Base-by-base conservation (phyloP, 2,797 vertebrate genomes). In the Intellagama lesueurii region DNA sequence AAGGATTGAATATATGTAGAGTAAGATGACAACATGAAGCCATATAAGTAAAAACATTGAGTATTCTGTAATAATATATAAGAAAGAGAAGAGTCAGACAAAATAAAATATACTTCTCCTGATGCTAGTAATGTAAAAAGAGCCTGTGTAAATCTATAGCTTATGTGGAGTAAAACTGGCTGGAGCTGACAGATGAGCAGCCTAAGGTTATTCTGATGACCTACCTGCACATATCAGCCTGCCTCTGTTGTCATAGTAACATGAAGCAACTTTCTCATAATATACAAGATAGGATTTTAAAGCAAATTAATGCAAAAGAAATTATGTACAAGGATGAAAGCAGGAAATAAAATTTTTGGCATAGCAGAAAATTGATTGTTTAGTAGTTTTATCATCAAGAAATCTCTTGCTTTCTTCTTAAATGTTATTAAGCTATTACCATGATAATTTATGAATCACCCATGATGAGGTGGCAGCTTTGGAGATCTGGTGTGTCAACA, bases 231-330 rank as follows among this genome's bases (percentile, higher is more conserved):
- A 89, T 26, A 82, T 73, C 40, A 77, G 56, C 83, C 76, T 91
- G 40, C 7, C 85, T 94, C 75, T 89, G 82, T 89, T 95, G 89
- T 80, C 83, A 68, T 95, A 92, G 90, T 94, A 94, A 95, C 83
- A 8, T 72, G 35, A 81, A 89, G 3, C 32, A 75, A 75, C 64
- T 95, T 91, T 85, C 49, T 86, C 88, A n/a, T 76, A 19, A 92
- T 66, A 94, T 35, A 22, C 28, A 87, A 91, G 88, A 83, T 22
- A 85, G 93, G 19, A 87, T 75, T 93, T 94, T 87, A 88, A 95
- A 88, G 90, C 80, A 91, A 91, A 92, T 92, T 35, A 77, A 0
- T 56, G 64, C 35, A 87, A 81, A 94, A 88, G 1, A 76, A 92
- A 88, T 69, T 52, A 26, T 90, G 28, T 83, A 89, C 82, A 56